Percentiles rank a stretch among this genome's conserved stretches.
Conservation (phyloP, 2,797 vertebrate species). For the Lates japonicus region DNA sequence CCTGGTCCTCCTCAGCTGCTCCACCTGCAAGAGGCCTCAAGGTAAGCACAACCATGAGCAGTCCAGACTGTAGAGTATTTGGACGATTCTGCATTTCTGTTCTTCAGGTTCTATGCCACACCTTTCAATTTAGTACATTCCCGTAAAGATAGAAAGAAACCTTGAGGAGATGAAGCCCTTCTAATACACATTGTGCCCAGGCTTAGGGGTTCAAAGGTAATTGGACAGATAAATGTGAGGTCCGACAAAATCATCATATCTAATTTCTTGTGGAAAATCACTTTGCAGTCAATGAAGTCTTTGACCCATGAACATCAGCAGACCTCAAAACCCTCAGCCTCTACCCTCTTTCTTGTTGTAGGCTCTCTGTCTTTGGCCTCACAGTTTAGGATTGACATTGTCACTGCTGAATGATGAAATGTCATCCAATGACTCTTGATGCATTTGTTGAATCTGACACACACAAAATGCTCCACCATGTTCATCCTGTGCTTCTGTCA, state of each 20-base stretch:
- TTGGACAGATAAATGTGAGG: neutral
- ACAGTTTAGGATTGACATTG: too few relatives aligned
- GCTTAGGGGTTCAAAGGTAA: neutral
- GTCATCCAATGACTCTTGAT: neutral
- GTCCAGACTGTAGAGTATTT: neutral
- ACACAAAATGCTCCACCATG: too few relatives aligned
- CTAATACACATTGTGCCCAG: too few relatives aligned
- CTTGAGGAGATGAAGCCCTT: neutral
- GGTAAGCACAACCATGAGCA: constrained; percentile 81
- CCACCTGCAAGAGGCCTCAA: constrained; percentile 88
- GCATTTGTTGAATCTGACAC: too few relatives aligned
- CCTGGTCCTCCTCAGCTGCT: constrained; percentile 90
- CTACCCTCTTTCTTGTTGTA: neutral
- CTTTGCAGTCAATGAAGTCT: too few relatives aligned
- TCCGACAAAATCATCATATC: neutral
- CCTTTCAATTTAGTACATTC: too few relatives aligned
- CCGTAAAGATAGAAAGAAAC: neutral
- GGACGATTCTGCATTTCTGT: neutral
- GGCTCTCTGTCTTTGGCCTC: too few relatives aligned
- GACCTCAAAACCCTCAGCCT: neutral
- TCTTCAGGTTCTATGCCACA: neutral
- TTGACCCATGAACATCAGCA: too few relatives aligned
- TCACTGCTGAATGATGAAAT: neutral
- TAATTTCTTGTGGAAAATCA: neutral
- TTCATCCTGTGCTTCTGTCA: neutral